Evolutionary conservation across 2,888 invertebrate species (phyloP).

Genomic region (Hirtodrosophila duncani): DNA sequence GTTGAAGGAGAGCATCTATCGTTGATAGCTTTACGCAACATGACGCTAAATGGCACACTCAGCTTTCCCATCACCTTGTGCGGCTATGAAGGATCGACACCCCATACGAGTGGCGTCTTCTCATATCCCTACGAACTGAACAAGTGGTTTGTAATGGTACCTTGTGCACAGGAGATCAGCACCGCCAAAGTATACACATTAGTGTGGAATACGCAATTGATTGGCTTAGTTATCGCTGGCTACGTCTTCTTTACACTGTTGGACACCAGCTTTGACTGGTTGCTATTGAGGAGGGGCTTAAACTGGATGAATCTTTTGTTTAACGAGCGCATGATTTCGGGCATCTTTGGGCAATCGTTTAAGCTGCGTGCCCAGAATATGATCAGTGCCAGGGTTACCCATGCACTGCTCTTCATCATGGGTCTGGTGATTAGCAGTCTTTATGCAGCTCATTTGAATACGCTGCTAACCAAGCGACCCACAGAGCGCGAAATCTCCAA

Average conservation of each 20-base stretch:
- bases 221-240: constrained; percentile 19
- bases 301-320: constrained; percentile 39
- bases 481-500: constrained; percentile 27
- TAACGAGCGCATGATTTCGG: constrained; percentile 54
- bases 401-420: constrained; percentile 42
- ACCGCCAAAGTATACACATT: constrained; percentile 37
- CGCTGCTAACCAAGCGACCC: constrained; percentile 50
- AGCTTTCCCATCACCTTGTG: constrained; percentile 41
- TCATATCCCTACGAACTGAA: constrained; percentile 29
- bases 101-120: constrained; percentile 14
- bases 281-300: constrained; percentile 16
- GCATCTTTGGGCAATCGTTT: constrained; percentile 45
- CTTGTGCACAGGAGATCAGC: constrained; percentile 47
- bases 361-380: constrained; percentile 19
- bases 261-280: constrained; percentile 28
- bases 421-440: constrained; percentile 46
- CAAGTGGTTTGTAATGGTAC: constrained; percentile 45
- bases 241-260: constrained; percentile 43
- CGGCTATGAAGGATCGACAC: constrained; percentile 46
- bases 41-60: constrained; percentile 49
- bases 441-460: constrained; percentile 43
- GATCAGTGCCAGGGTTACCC: constrained; percentile 36
- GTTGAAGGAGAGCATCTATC: constrained; percentile 17
- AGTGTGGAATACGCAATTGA: constrained; percentile 16
- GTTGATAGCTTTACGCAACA: constrained; percentile 36